Base-by-base conservation (phyloP, 2,797 vertebrate species). In the Bryconaethiops microstoma region DNA sequence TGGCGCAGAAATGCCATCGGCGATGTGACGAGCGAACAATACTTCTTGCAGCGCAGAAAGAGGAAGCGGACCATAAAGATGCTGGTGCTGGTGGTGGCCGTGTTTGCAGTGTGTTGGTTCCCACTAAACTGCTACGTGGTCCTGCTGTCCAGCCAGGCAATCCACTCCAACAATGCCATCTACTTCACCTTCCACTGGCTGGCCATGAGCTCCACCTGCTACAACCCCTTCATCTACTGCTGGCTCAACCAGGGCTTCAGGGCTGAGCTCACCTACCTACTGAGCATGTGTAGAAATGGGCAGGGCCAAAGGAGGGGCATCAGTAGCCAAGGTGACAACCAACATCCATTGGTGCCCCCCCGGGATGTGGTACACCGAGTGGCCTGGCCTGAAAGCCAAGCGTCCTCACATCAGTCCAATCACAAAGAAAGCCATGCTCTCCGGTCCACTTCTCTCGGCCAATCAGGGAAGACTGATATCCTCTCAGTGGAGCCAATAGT, bases 101-200 rank as follows among this genome's bases (percentile, higher is more conserved):
- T 97, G 52, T 98, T 97, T 21, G 94, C 95, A 0, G 88, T 97
- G 14, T 97, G 96, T 87, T 98, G 96, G 96, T 96, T 98, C 86
- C 96, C 95, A 0, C 90, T 98, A 59, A 98, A 98, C 83, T 96
- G 96, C 87, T 98, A 97, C 0, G 92, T 98, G 86, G 94, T 98
- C 78, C 91, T 97, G 57, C 91, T 97, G 70, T 97, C 96, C 82
- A 97, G 95, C 79, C 95, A 96, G 88, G 93, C 94, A 84, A 96
- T 97, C 84, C 91, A 92, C 83, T 96, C 92, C n/a, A 96, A 94
- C 86, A 96, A 97, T 0, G 91, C 91, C n/a, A 86, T 96, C 14
- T 98, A 96, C 86, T 97, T 98, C n/a, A 94, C 94, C 84, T 96
- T 97, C 77, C 96, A 97, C 89, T 98, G 96, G 96, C 92, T 98